These are phyloP conservation scores for Drosophila neonasuta DNA, from an alignment of 2,888 invertebrate species.

Conservation along the genomic window DNA sequence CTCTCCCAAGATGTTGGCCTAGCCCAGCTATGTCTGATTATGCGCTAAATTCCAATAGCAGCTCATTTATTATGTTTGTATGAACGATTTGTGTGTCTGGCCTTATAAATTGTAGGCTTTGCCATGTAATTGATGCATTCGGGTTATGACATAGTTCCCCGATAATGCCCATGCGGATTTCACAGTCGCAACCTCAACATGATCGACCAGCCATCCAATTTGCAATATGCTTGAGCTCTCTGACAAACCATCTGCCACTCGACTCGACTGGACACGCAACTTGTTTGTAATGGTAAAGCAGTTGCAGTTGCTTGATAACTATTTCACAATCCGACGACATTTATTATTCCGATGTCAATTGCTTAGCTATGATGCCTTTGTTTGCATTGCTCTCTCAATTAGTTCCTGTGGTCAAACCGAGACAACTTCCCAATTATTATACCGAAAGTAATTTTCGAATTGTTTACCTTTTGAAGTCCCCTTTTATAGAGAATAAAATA, in stretches of 20 bases:
- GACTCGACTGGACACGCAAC: conserved; percentile 1
- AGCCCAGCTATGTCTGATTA: conserved; percentile 48
- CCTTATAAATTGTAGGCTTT: conserved; percentile 69
- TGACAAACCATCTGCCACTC: conserved; percentile 24
- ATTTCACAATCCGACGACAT: conserved; percentile 20
- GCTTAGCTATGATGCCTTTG: background rate
- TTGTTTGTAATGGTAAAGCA: conserved; percentile 27
- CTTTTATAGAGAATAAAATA: background rate
- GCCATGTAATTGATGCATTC: conserved; percentile 72
- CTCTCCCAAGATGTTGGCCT: background rate
- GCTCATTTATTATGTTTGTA: conserved; percentile 68
- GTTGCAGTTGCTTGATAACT: conserved; percentile 31
- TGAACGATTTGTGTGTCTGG: conserved; percentile 44
- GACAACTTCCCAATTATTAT: background rate
- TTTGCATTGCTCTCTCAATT: background rate
- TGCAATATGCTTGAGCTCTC: conserved; percentile 35
- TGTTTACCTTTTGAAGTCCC: background rate
- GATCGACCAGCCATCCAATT: conserved; percentile 21
- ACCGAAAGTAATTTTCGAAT: background rate
- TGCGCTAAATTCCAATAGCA: conserved; percentile 72
- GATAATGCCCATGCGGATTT: conserved; percentile 60
- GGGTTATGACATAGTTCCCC: conserved; percentile 67
- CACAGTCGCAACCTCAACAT: conserved; percentile 32
- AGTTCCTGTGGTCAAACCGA: background rate
- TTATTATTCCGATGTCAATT: conserved; percentile 17